Evolutionary conservation across 2,888 invertebrate genomes (phyloP).

Genomic region (Acleris cristana): DNA sequence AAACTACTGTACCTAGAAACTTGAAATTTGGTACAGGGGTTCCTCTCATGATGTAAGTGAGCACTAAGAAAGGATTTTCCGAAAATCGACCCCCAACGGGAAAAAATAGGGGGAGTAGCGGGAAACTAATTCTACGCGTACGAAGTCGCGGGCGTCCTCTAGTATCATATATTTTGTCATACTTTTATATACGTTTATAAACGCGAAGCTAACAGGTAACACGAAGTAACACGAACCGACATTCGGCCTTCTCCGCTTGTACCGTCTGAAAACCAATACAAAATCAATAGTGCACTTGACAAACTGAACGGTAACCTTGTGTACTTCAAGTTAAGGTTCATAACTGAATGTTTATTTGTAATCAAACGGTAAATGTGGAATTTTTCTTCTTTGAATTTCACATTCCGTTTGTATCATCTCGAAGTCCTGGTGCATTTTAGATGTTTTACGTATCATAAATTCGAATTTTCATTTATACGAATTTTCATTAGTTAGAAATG

Average conservation of each 20-base stretch:
- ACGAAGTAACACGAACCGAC: slow-evolving; percentile 1
- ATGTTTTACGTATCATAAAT: background rate
- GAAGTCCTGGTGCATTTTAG: slow-evolving; percentile 14
- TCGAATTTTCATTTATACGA: too few species aligned
- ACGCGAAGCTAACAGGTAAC: background rate
- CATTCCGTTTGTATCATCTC: slow-evolving; percentile 45
- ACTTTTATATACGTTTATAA: background rate
- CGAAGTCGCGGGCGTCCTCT: too few species aligned
- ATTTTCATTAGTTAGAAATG: too few species aligned
- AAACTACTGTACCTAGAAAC: too few species aligned
- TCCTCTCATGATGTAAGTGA: too few species aligned
- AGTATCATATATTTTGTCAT: background rate
- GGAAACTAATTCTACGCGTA: too few species aligned
- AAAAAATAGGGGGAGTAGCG: too few species aligned
- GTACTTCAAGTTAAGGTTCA: background rate
- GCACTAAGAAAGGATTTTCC: too few species aligned
- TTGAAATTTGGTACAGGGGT: too few species aligned
- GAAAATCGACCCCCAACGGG: too few species aligned
- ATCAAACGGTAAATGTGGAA: slow-evolving; percentile 37
- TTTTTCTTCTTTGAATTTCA: slow-evolving; percentile 42
- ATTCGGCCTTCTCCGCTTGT: slow-evolving; percentile 1
- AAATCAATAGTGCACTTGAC: background rate
- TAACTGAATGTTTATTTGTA: background rate
- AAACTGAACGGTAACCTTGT: slow-evolving; percentile 3
- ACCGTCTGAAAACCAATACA: slow-evolving; percentile 8